Conservation (phyloP, 2,888 invertebrate genomes). For the Chloromyia formosa region DNA sequence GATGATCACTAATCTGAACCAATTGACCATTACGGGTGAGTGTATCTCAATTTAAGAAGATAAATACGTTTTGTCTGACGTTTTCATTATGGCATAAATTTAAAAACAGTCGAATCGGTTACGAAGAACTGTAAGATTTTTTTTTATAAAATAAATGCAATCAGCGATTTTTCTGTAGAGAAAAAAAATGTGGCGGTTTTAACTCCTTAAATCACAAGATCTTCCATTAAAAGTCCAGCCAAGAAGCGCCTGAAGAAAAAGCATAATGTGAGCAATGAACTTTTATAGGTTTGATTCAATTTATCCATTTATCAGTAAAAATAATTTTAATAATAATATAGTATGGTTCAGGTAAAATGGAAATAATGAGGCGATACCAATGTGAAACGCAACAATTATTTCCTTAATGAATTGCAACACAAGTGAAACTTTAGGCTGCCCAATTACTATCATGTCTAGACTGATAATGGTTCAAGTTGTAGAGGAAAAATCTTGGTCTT, state of each 20-base stretch:
- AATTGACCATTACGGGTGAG: slow-evolving; percentile 12
- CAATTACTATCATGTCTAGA: not conserved
- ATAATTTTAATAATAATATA: slow-evolving; percentile 2
- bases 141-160: not conserved
- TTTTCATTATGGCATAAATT: slow-evolving; percentile 31
- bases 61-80: slow-evolving; percentile 25
- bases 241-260: not conserved
- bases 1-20: slow-evolving; percentile 20
- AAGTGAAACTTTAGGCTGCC: not conserved
- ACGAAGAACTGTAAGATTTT: not conserved
- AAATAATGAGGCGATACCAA: not conserved
- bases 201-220: slow-evolving; percentile 18
- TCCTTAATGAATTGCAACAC: not conserved
- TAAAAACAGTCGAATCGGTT: not conserved
- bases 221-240: not conserved
- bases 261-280: not conserved
- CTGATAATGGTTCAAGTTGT: not conserved
- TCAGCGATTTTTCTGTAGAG: not conserved
- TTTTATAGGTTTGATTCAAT: not conserved
- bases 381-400: slow-evolving; percentile 19
- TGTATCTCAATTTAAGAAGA: slow-evolving; percentile 23
- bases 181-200: too few species aligned
- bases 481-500: not conserved
- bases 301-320: not conserved
- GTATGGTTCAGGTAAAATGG: not conserved